A percentile compares a stretch with the other conserved stretches of the same genome.
Evolutionary conservation across 2,797 vertebrate genomes (phyloP).

Genomic region (Notoglanidium macrostoma): DNA sequence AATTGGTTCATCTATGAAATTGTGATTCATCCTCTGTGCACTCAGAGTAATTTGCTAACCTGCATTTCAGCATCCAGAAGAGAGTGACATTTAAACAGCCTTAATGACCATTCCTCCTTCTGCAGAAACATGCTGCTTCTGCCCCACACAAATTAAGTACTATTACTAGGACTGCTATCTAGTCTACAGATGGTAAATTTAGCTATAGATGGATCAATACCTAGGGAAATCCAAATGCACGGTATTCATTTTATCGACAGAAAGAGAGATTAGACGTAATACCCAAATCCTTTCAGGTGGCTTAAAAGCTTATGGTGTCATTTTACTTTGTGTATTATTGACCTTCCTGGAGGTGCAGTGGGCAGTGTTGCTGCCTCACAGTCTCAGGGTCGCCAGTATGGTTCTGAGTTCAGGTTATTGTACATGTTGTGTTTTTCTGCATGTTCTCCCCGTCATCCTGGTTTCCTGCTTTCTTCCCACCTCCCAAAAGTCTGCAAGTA

Average conservation of each 20-base stretch:
- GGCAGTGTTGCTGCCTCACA: no score
- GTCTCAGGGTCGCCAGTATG: not conserved
- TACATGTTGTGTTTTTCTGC: not conserved
- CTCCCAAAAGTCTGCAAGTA: not conserved
- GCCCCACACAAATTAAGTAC: not conserved
- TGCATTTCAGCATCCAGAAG: not conserved
- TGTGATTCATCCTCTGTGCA: not conserved
- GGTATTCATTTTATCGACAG: slow-evolving; percentile 10
- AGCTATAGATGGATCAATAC: slow-evolving; percentile 21
- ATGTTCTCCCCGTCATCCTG: not conserved
- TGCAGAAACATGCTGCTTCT: not conserved
- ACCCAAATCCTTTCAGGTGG: not conserved
- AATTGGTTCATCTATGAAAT: not conserved
- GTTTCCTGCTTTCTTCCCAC: not conserved
- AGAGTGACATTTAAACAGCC: not conserved
- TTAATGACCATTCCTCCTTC: not conserved
- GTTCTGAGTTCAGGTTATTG: not conserved
- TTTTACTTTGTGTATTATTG: not conserved
- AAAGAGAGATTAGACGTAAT: slow-evolving; percentile 22
- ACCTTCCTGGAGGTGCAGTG: not conserved
- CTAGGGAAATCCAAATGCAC: not conserved
- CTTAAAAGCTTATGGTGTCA: slow-evolving; percentile 12
- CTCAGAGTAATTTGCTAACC: not conserved
- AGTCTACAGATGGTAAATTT: not conserved
- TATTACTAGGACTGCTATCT: not conserved